Conservation (phyloP, 1,140 invertebrate species). For the Oryzaephilus surinamensis region DNA sequence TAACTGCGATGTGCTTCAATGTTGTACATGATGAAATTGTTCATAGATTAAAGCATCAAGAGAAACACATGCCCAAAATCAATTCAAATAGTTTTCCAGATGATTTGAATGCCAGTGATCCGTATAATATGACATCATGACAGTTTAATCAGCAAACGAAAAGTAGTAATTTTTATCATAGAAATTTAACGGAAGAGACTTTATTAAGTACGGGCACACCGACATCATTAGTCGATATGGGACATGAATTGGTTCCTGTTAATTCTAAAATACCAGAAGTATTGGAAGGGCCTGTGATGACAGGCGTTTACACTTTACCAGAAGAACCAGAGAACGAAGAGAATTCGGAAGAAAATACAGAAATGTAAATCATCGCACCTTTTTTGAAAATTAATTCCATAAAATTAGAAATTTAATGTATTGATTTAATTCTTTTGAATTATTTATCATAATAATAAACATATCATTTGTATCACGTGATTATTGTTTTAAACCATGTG, state of each 20-base stretch:
- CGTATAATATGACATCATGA: conserved; percentile 52
- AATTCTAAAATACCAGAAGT: conserved; percentile 35
- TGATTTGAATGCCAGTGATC: conserved; percentile 43
- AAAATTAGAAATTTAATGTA: too few species aligned
- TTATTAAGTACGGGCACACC: conserved; percentile 48
- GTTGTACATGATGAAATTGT: conserved; percentile 90
- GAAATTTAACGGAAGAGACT: conserved; percentile 55
- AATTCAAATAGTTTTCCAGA: conserved; percentile 41
- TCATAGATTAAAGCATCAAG: conserved; percentile 57
- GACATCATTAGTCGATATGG: conserved; percentile 38
- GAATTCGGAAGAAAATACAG: conserved; percentile 45
- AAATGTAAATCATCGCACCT: conserved; percentile 45
- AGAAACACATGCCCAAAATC: conserved; percentile 29
- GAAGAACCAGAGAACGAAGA: conserved; percentile 54
- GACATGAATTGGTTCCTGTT: conserved; percentile 25
- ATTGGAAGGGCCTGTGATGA: conserved; percentile 34
- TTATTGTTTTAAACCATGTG: too few species aligned
- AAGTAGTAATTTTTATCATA: conserved; percentile 43
- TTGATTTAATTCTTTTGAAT: too few species aligned
- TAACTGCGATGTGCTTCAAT: conserved; percentile 95
- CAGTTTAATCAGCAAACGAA: conserved; percentile 43
- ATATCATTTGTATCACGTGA: too few species aligned
- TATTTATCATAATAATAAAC: too few species aligned
- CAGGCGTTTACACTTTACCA: conserved; percentile 51
- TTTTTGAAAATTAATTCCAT: too few species aligned